Evolutionary conservation across 2,113 vertebrate species (phyloP).

Genomic region (Guaruba guarouba): DNA sequence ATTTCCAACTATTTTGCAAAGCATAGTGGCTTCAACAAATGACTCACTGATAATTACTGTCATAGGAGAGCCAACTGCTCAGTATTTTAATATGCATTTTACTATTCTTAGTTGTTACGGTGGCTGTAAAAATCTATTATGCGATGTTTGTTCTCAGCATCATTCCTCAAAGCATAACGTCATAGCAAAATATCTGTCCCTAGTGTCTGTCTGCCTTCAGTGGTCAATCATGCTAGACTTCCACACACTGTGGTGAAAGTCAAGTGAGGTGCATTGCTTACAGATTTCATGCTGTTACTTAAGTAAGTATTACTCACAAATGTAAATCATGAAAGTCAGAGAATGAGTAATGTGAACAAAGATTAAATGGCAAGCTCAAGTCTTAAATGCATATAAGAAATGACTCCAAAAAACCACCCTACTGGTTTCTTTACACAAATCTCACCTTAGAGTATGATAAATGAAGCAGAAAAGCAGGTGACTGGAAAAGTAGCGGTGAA

Average conservation of each 20-base stretch:
- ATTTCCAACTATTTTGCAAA: conserved; percentile 53
- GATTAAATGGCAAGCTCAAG: conserved; percentile 37
- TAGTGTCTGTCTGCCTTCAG: not conserved
- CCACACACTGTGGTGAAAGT: not conserved
- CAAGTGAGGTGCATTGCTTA: not conserved
- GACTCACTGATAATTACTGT: conserved; percentile 44
- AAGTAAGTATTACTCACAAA: conserved; percentile 45
- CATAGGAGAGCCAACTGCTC: conserved; percentile 23
- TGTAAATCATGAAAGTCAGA: conserved; percentile 11
- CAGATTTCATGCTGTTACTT: not conserved
- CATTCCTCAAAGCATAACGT: not conserved
- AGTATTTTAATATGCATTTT: not conserved
- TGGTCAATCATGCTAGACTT: not conserved
- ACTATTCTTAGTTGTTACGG: conserved; percentile 30
- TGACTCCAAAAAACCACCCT: not conserved
- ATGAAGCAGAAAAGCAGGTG: not conserved
- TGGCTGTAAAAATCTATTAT: not conserved
- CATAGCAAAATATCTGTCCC: not conserved
- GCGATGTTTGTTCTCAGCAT: not conserved
- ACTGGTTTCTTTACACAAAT: not conserved
- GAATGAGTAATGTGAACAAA: conserved; percentile 41
- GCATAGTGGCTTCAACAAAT: conserved; percentile 33
- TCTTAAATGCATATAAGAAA: not conserved
- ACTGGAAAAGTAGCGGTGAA: not conserved
- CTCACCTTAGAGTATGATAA: not conserved